Percentiles rank a stretch among this genome's conserved stretches.
Evolutionary conservation across 2,797 vertebrate species (phyloP).

Genomic region (Rhadinocentrus ornatus): DNA sequence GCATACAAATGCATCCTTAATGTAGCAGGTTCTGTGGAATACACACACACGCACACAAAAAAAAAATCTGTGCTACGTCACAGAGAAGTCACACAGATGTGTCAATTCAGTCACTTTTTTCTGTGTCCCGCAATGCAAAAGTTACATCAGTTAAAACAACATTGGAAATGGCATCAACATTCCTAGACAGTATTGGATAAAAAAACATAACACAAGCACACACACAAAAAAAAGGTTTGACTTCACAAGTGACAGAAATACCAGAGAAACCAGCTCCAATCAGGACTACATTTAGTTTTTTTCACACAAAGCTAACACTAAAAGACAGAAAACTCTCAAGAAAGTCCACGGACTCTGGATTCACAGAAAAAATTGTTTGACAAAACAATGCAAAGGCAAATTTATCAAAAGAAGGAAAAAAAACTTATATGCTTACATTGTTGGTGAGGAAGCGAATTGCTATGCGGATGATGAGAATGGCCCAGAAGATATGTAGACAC

Average conservation of each 20-base stretch:
- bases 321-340: not conserved
- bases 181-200: not conserved
- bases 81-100: not conserved
- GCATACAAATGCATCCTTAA: not conserved
- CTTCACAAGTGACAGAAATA: not conserved
- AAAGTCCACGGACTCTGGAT: not conserved
- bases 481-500: constrained; percentile 95
- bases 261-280: not conserved
- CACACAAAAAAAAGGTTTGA: too few species aligned
- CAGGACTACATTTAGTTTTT: not conserved
- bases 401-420: not conserved
- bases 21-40: not conserved
- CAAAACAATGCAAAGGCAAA: not conserved
- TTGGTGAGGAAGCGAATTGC: constrained; percentile 93
- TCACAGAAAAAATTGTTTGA: not conserved
- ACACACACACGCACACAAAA: not conserved
- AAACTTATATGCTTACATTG: constrained; percentile 80
- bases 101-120: not conserved
- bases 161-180: not conserved
- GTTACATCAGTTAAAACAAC: not conserved
- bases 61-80: not conserved
- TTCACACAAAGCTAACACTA: not conserved
- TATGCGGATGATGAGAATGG: constrained; percentile 92
- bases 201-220: not conserved
- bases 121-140: not conserved